Conservation (phyloP, 1,140 invertebrate species). For the Drosophila tani region DNA sequence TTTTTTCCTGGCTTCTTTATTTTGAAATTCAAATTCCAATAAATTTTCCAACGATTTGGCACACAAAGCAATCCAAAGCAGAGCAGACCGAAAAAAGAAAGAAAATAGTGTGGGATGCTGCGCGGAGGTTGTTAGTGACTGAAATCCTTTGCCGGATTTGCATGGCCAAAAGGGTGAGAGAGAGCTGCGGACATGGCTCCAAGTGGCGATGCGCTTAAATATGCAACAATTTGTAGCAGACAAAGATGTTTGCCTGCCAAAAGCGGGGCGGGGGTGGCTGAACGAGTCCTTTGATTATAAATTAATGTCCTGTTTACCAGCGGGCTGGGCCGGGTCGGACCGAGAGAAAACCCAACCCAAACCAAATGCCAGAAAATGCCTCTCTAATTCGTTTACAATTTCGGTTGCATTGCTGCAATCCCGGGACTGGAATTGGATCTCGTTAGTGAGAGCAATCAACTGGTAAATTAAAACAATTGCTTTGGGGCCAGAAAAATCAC, state of each 20-base stretch:
- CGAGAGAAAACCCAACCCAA: background rate
- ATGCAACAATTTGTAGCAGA: slow-evolving; percentile 80
- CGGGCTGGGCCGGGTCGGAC: background rate
- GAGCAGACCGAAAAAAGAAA: slow-evolving; percentile 5
- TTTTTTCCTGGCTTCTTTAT: slow-evolving; percentile 29
- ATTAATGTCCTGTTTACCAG: slow-evolving; percentile 75
- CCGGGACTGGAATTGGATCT: slow-evolving; percentile 62
- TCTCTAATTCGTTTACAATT: slow-evolving; percentile 52
- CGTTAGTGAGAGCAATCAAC: slow-evolving; percentile 68
- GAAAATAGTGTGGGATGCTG: slow-evolving; percentile 16
- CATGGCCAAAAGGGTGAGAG: slow-evolving; percentile 41
- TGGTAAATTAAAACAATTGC: slow-evolving; percentile 80
- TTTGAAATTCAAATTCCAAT: slow-evolving; percentile 84
- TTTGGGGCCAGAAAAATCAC: slow-evolving; percentile 12
- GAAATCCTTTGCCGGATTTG: slow-evolving; percentile 54
- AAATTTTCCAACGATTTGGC: slow-evolving; percentile 83
- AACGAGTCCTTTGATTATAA: slow-evolving; percentile 65
- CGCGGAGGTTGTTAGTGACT: slow-evolving; percentile 39
- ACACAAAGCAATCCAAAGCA: slow-evolving; percentile 64
- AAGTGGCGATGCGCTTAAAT: slow-evolving; percentile 51
- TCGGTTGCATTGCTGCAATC: slow-evolving; percentile 32
- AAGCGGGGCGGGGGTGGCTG: slow-evolving; percentile 1
- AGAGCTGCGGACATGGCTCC: slow-evolving; percentile 35
- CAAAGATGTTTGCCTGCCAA: slow-evolving; percentile 62
- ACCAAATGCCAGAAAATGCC: slow-evolving; percentile 42